phyloP scores from a whole-genome alignment of 2,113 vertebrate species.

The Climacteris rufus region DNA sequence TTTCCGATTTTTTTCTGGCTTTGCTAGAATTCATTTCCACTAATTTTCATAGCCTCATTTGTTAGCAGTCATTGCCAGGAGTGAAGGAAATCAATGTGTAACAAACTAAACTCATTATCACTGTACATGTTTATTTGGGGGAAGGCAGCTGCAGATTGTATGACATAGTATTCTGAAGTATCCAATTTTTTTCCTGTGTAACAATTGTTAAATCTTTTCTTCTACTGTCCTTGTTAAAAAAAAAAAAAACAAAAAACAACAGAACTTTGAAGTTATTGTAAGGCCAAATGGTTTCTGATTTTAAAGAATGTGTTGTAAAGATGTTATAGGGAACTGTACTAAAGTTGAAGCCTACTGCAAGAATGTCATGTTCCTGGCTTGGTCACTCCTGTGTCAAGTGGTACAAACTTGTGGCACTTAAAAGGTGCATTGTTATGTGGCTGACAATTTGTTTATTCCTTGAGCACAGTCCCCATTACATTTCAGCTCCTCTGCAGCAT shows the following conservation, averaged over 20 bases:
- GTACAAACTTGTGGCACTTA: neutral
- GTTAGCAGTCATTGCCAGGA: neutral
- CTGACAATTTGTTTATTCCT: neutral
- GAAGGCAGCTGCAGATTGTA: neutral
- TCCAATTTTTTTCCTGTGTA: neutral
- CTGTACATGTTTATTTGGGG: neutral
- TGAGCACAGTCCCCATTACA: accelerated
- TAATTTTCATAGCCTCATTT: neutral
- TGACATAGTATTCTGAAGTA: neutral
- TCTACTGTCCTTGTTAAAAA: neutral
- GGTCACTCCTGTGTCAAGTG: neutral
- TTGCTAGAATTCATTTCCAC: neutral
- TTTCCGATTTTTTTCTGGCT: neutral
- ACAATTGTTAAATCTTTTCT: neutral
- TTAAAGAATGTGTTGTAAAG: neutral
- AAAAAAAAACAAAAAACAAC: neutral
- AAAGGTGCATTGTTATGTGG: too few relatives aligned
- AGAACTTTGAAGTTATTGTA: neutral
- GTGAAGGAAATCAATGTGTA: neutral
- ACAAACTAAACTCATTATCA: neutral
- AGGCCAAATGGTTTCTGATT: neutral
- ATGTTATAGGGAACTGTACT: neutral
- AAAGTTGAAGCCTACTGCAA: neutral
- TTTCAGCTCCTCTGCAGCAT: neutral
- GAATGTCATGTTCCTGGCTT: neutral